Percentiles rank a stretch among this genome's conserved stretches.
Evolutionary conservation across 2,113 vertebrate genomes (phyloP).

Genomic region (Bagarius yarrelli): DNA sequence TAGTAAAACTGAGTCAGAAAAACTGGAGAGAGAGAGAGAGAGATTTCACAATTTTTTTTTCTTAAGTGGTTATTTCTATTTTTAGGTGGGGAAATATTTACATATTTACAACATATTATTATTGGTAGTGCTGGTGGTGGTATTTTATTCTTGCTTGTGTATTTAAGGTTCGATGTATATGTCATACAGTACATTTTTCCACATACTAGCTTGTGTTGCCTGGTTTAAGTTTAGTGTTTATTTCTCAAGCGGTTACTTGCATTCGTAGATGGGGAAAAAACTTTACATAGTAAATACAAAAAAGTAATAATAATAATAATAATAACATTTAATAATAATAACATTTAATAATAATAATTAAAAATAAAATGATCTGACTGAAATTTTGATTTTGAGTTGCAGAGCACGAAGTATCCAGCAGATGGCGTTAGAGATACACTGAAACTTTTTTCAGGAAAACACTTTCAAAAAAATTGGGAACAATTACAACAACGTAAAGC

Average conservation of each 20-base stretch:
- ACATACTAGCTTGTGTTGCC: no score
- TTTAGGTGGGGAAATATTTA: no score
- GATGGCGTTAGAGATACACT: neutral
- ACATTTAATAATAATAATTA: neutral
- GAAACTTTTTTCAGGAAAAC: neutral
- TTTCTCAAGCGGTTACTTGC: neutral
- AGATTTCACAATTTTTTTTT: no score
- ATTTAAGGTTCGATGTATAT: neutral
- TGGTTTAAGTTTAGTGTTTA: neutral
- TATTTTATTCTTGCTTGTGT: neutral
- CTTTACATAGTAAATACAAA: no score
- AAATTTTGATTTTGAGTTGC: neutral
- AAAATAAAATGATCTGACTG: neutral
- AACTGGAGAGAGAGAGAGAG: constrained; percentile 6
- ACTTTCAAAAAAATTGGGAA: neutral
- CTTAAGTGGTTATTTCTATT: no score
- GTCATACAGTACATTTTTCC: neutral
- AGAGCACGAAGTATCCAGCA: neutral
- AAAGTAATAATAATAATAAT: no score
- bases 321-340: no score
- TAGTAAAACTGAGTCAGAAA: neutral
- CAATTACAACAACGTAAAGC: neutral
- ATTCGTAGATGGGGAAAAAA: no score
- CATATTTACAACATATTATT: no score
- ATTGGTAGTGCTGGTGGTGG: no score